phyloP scores from a whole-genome alignment of 2,113 vertebrate genomes.

The Phainopepla nitens region DNA sequence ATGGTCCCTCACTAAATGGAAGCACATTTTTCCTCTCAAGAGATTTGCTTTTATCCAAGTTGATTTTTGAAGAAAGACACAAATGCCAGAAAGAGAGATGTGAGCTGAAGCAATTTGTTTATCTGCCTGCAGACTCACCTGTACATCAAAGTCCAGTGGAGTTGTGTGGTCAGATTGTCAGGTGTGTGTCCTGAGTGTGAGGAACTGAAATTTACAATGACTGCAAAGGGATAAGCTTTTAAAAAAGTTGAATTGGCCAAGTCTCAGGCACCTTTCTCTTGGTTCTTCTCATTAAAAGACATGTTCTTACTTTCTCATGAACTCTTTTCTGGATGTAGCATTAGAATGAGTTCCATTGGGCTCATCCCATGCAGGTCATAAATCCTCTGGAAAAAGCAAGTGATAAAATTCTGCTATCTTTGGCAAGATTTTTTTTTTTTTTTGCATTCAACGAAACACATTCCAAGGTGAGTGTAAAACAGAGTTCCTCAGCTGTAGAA shows the following conservation, averaged over 20 bases:
- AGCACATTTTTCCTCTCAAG: not conserved
- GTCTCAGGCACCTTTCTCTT: not conserved
- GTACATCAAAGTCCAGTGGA: not conserved
- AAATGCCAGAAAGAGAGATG: not conserved
- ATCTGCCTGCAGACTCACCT: not conserved
- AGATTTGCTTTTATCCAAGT: not conserved
- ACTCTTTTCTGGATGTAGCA: not conserved
- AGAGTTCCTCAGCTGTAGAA: not conserved
- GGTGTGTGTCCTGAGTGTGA: not conserved
- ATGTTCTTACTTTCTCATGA: not conserved
- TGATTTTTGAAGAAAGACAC: conserved; percentile 5
- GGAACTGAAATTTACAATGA: not conserved
- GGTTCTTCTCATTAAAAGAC: not conserved
- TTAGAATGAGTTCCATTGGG: not conserved
- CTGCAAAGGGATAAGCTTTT: not conserved
- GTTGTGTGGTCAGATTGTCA: not conserved
- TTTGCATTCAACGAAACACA: not conserved
- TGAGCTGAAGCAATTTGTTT: not conserved
- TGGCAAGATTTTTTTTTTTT: not conserved
- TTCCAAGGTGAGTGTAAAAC: not conserved
- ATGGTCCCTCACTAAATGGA: not conserved
- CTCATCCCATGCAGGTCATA: not conserved
- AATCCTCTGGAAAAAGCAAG: not conserved
- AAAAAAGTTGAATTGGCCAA: not conserved
- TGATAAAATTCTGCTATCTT: not conserved